phyloP scores from a whole-genome alignment of 2,888 invertebrate genomes.

The Latrodectus hesperus region DNA sequence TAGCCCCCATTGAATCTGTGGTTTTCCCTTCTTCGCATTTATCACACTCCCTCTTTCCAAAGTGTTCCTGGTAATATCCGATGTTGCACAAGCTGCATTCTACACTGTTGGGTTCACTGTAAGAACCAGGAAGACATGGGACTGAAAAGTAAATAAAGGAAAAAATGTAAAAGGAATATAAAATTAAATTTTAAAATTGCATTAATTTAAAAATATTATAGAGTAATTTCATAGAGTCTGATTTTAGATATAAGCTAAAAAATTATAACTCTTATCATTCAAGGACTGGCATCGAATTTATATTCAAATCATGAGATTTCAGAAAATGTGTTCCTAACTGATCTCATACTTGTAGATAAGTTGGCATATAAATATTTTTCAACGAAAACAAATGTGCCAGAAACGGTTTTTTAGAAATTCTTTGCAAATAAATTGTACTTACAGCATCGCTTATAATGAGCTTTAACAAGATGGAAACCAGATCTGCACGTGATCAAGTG shows the following conservation, averaged over 20 bases:
- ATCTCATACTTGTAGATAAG: too few species aligned
- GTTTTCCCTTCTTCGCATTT: constrained; percentile 41
- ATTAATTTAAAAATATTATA: neutral
- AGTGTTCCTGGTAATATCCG: constrained; percentile 54
- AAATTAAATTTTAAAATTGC: neutral
- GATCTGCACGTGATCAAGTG: constrained; percentile 50
- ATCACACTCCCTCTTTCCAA: constrained; percentile 49
- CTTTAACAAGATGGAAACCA: constrained; percentile 53
- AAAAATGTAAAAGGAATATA: neutral
- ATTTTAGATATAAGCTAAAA: neutral
- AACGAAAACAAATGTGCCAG: too few species aligned
- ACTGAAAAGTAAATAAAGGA: constrained; percentile 17
- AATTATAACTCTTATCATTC: too few species aligned
- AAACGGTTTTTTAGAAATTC: neutral
- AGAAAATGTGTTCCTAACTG: too few species aligned
- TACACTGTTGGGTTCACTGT: constrained; percentile 43
- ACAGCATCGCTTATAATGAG: constrained; percentile 55
- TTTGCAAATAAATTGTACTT: constrained; percentile 15
- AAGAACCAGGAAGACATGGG: constrained; percentile 53
- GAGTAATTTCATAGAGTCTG: neutral
- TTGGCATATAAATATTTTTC: too few species aligned
- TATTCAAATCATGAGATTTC: too few species aligned
- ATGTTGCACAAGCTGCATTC: constrained; percentile 44
- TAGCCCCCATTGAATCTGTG: constrained; percentile 50
- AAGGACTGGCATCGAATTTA: too few species aligned